Evolutionary conservation across 2,888 invertebrate species (phyloP).

Genomic region (Metacarcinus magister): DNA sequence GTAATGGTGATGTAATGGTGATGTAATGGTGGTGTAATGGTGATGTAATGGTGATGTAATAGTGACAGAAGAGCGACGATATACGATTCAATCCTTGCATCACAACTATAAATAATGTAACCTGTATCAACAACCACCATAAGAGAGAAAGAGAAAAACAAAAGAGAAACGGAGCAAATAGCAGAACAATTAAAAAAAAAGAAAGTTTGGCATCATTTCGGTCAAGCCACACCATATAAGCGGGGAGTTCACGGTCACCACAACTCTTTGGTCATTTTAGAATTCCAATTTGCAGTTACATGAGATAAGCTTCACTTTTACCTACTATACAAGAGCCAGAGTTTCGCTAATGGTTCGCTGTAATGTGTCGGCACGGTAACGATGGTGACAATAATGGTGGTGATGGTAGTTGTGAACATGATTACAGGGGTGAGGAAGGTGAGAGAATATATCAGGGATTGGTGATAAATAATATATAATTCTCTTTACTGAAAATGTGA

Average conservation of each 20-base stretch:
- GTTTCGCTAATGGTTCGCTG: background rate
- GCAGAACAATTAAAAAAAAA: background rate
- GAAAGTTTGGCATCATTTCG: background rate
- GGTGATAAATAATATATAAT: too few relatives aligned
- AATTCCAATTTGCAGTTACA: conserved; percentile 15
- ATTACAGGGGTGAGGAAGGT: background rate
- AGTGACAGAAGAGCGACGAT: too few relatives aligned
- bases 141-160: background rate
- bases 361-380: background rate
- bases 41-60: too few relatives aligned
- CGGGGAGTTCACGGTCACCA: background rate
- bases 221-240: background rate
- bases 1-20: too few relatives aligned
- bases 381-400: background rate
- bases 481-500: too few relatives aligned
- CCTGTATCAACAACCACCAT: background rate
- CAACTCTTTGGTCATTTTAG: background rate
- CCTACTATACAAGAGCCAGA: background rate
- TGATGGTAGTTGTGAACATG: background rate
- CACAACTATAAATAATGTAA: too few relatives aligned
- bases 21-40: too few relatives aligned
- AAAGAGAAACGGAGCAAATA: background rate
- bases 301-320: conserved; percentile 14
- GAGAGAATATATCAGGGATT: background rate
- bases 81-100: too few relatives aligned